phyloP scores from a whole-genome alignment of 2,797 vertebrate species.

The Gallirallus australis region DNA sequence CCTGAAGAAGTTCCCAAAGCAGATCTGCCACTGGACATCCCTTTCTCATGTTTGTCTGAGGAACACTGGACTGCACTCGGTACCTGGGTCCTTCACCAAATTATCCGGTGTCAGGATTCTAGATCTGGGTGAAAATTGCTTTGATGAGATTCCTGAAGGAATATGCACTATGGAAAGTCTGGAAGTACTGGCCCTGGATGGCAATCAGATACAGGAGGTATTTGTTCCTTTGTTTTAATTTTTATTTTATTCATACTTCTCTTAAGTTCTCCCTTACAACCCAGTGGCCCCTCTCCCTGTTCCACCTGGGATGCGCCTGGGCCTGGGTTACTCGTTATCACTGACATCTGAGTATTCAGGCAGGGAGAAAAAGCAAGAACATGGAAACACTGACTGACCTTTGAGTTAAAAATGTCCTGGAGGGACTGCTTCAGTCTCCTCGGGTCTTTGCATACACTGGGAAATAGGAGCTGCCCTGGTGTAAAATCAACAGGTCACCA shows the following conservation, averaged over 20 bases:
- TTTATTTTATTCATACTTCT: not conserved
- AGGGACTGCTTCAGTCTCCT: not conserved
- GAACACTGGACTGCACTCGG: not conserved
- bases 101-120: slow-evolving; percentile 24
- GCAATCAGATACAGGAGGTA: slow-evolving; percentile 75
- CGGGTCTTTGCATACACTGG: not conserved
- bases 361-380: not conserved
- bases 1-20: slow-evolving; percentile 45
- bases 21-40: not conserved
- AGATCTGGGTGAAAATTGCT: slow-evolving; percentile 70
- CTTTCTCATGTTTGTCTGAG: slow-evolving; percentile 47
- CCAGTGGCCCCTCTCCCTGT: not conserved
- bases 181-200: slow-evolving; percentile 69
- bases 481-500: not conserved
- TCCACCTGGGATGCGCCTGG: not conserved
- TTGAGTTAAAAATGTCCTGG: not conserved
- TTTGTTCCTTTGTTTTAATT: not conserved
- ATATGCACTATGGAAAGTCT: slow-evolving; percentile 57
- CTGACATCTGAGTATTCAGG: not conserved
- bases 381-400: not conserved
- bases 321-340: not conserved
- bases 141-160: slow-evolving; percentile 31
- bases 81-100: slow-evolving; percentile 2
- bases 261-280: not conserved
- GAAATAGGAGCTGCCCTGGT: not conserved